Conservation (phyloP, 2,797 vertebrate species). For the Scarus forsteni region DNA sequence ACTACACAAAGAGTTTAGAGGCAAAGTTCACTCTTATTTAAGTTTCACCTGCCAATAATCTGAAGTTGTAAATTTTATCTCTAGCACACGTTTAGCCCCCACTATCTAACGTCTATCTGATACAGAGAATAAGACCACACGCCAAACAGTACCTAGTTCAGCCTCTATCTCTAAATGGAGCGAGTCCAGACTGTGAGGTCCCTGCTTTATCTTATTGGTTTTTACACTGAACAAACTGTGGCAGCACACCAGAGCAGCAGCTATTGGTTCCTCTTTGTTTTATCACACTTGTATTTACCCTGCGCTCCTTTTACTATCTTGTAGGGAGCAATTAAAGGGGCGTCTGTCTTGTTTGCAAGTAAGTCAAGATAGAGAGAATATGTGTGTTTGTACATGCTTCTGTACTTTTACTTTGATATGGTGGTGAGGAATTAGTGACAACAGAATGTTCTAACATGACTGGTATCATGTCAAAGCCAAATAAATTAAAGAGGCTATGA, state of each 20-base stretch:
- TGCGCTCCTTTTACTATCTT: slow-evolving; percentile 63
- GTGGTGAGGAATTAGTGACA: slow-evolving; percentile 4
- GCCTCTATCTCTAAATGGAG: slow-evolving; percentile 61
- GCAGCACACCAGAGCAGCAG: slow-evolving; percentile 74
- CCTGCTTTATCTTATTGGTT: slow-evolving; percentile 78
- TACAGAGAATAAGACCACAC: slow-evolving; percentile 62
- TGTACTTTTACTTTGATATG: slow-evolving; percentile 32
- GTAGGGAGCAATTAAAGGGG: slow-evolving; percentile 65
- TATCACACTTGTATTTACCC: slow-evolving; percentile 72
- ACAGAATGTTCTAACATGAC: not conserved
- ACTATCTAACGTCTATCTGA: slow-evolving; percentile 83
- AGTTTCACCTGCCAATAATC: slow-evolving; percentile 61
- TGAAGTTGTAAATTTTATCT: slow-evolving; percentile 62
- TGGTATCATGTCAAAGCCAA: not conserved
- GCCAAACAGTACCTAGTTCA: slow-evolving; percentile 39
- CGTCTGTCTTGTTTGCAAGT: slow-evolving; percentile 64
- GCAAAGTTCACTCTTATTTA: slow-evolving; percentile 67
- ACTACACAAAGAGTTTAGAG: slow-evolving; percentile 21
- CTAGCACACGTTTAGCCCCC: slow-evolving; percentile 35
- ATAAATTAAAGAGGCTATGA: too few species aligned
- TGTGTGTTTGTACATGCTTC: slow-evolving; percentile 20
- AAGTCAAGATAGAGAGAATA: slow-evolving; percentile 14
- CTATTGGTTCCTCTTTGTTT: slow-evolving; percentile 74
- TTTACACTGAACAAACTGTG: slow-evolving; percentile 78
- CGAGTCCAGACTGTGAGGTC: slow-evolving; percentile 43